phyloP scores from a whole-genome alignment of 2,888 invertebrate species.

The Thelaira solivaga region DNA sequence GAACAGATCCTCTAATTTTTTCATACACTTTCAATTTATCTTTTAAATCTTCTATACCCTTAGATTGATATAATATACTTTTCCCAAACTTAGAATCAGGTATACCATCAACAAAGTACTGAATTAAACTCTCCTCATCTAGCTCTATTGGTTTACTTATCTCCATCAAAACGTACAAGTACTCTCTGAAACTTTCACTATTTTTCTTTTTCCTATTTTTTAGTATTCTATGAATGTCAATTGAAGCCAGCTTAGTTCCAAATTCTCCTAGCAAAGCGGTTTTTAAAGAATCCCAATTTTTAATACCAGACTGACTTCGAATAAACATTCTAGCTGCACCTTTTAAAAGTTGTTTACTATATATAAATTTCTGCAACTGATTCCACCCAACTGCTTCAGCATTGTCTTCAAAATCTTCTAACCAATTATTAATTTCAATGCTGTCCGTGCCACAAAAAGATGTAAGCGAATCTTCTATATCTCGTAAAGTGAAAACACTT shows the following conservation, averaged over 20 bases:
- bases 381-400: no score
- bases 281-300: constrained; percentile 16
- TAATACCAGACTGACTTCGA: not conserved
- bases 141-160: not conserved
- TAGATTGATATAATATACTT: constrained; percentile 26
- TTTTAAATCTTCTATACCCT: constrained; percentile 10
- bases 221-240: constrained; percentile 10
- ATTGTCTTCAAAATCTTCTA: no score
- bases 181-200: not conserved
- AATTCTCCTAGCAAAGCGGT: constrained; percentile 8
- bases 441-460: not conserved
- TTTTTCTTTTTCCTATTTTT: not conserved
- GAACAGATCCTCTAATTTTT: constrained; percentile 1
- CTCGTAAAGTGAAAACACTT: not conserved
- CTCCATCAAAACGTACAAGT: not conserved
- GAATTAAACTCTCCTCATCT: not conserved
- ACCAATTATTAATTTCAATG: no score
- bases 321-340: no score
- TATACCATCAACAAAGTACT: constrained; percentile 28
- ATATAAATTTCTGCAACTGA: no score
- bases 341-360: no score
- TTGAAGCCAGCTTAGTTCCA: constrained; percentile 3
- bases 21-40: constrained; percentile 27
- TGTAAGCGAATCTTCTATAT: not conserved
- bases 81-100: constrained; percentile 20